A percentile compares a stretch with the other conserved stretches of the same genome.
Evolutionary conservation across 2,797 vertebrate genomes (phyloP).

Genomic region (Xenentodon cancila): DNA sequence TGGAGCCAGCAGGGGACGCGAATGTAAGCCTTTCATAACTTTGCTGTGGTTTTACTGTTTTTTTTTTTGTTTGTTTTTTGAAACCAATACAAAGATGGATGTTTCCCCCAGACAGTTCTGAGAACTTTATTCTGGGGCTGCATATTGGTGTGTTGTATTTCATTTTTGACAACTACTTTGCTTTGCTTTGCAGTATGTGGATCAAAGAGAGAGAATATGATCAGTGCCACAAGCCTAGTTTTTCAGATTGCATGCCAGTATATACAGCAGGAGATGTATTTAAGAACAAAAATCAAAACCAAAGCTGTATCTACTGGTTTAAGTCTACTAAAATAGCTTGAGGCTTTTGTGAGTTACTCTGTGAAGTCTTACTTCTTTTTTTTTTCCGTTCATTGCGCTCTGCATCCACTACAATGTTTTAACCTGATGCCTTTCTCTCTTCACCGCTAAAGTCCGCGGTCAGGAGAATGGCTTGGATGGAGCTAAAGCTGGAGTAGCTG

Average conservation of each 20-base stretch:
- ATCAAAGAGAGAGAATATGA: too few relatives aligned
- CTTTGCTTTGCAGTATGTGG: too few relatives aligned
- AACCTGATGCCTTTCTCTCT: slow-evolving; percentile 9
- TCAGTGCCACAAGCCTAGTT: too few relatives aligned
- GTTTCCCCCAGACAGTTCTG: too few relatives aligned
- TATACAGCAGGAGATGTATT: too few relatives aligned
- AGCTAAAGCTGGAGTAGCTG: slow-evolving; percentile 86
- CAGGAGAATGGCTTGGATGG: slow-evolving; percentile 97
- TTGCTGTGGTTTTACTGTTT: not conserved
- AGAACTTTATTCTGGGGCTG: too few relatives aligned
- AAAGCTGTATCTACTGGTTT: too few relatives aligned
- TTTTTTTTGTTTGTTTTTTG: not conserved
- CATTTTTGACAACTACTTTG: too few relatives aligned
- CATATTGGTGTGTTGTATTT: too few relatives aligned
- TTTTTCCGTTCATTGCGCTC: not conserved
- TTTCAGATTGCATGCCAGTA: too few relatives aligned
- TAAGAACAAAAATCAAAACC: too few relatives aligned
- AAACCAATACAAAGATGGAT: not conserved
- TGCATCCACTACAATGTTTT: not conserved
- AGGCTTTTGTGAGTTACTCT: not conserved
- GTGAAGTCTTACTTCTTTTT: not conserved
- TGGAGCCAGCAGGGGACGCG: slow-evolving; percentile 93
- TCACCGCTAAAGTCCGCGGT: slow-evolving; percentile 86
- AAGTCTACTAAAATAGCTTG: not conserved
- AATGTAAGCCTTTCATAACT: slow-evolving; percentile 86